Conservation (phyloP, 1,140 invertebrate genomes). For the Dendroctonus ponderosae region DNA sequence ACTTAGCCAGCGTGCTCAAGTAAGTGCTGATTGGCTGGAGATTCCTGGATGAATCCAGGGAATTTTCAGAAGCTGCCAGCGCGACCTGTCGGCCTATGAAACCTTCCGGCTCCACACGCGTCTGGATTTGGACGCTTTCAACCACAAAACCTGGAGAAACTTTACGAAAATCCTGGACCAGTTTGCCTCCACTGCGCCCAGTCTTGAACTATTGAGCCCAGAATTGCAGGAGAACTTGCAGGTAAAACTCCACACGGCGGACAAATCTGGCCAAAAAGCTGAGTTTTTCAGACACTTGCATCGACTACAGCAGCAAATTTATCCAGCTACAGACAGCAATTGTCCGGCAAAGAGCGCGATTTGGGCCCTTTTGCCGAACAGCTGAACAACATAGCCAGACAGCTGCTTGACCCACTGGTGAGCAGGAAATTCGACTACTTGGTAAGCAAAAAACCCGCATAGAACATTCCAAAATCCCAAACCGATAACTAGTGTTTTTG, state of each 20-base stretch:
- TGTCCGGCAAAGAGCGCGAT: slow-evolving; percentile 66
- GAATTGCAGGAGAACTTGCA: slow-evolving; percentile 60
- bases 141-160: slow-evolving; percentile 62
- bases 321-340: slow-evolving; percentile 61
- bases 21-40: slow-evolving; percentile 33
- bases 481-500: no score
- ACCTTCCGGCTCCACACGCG: slow-evolving; percentile 64
- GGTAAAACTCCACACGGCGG: slow-evolving; percentile 8
- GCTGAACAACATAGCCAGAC: slow-evolving; percentile 68
- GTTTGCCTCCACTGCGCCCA: slow-evolving; percentile 49
- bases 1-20: slow-evolving; percentile 45
- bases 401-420: slow-evolving; percentile 66
- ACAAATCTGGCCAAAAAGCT: not conserved
- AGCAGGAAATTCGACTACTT: slow-evolving; percentile 66
- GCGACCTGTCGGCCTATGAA: slow-evolving; percentile 66
- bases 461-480: no score
- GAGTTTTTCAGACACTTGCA: slow-evolving; percentile 51
- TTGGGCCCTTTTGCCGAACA: slow-evolving; percentile 71
- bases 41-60: not conserved
- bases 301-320: slow-evolving; percentile 65
- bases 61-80: slow-evolving; percentile 63
- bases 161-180: slow-evolving; percentile 55
- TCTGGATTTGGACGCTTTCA: slow-evolving; percentile 49
- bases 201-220: slow-evolving; percentile 57
- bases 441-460: slow-evolving; percentile 6